Evolutionary conservation across 2,797 vertebrate species (phyloP), one percentile per base, ranked within the genome.

Genomic region (Lepilemur septentrionalis): DNA sequence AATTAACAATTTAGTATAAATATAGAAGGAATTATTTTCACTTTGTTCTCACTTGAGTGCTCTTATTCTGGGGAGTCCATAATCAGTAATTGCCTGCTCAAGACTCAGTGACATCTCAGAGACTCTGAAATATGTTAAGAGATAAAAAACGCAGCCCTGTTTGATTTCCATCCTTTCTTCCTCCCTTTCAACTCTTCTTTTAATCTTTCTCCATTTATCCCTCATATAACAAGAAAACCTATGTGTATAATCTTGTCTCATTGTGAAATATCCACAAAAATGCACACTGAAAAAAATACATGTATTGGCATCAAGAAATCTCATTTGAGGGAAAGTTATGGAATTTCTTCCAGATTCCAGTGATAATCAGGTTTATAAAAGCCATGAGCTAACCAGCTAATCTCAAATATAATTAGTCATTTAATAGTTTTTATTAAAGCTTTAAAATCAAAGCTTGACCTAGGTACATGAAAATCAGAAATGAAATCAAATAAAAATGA

Each of bases 321-420:
- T n/a, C 17, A 89, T 63, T 96, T 93, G 52, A 89, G 84, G 89
- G 55, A 94, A 95, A 93, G 52, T 96, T 83, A 95, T 20, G 61
- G 48, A 97, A 80, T 80, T 97, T 95, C 6, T 57, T 52, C 28
- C 70, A 94, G 0, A 17, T 96, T 91, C 30, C 78, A 43, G 41
- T 55, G 50, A 88, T 41, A 94, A 96, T 82, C 84, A 95, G 18
- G 35, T 88, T 96, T 96, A 91, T 69, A 94, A 52, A 72, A 20
- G 25, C 73, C 89, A 94, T 89, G 89, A 98, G 46, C 93, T 97
- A 95, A 95, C 90, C 94, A 96, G n/a, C 72, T 81, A 59, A 92
- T 96, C 52, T 98, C 81, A 97, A 96, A 92, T 50, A 82, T 96
- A 98, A 98, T 97, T 97, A 61, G 86, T 84, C 89, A 86, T 59